Evolutionary conservation across 2,113 vertebrate species (phyloP).

Genomic region (Pedetes capensis): DNA sequence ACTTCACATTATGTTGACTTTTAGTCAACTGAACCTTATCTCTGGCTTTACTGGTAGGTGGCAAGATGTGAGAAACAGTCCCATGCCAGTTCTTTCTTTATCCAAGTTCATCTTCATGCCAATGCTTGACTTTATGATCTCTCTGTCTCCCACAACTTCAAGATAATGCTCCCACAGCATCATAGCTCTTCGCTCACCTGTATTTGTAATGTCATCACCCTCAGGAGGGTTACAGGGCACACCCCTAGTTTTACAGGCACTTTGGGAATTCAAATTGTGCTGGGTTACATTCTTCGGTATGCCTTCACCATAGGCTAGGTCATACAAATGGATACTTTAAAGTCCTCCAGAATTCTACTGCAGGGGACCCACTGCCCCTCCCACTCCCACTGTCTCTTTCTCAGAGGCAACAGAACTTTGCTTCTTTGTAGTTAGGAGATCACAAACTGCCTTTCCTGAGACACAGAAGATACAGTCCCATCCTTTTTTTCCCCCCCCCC

Average conservation of each 20-base stretch:
- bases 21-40: background rate
- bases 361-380: constrained; percentile 76
- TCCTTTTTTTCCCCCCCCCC: too few species aligned
- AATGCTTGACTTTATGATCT: background rate
- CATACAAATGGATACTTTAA: constrained; percentile 79
- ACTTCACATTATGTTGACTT: background rate
- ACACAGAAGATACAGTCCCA: constrained; percentile 53
- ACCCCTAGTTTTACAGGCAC: constrained; percentile 67
- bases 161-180: background rate
- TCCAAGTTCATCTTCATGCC: background rate
- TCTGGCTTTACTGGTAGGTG: background rate
- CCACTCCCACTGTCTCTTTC: constrained; percentile 80
- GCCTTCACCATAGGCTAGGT: constrained; percentile 73
- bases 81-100: background rate
- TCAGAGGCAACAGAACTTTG: constrained; percentile 76
- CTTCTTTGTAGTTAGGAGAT: constrained; percentile 69
- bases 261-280: constrained; percentile 69
- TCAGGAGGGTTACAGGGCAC: constrained; percentile 63
- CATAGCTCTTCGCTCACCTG: constrained; percentile 70
- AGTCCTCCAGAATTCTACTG: constrained; percentile 81
- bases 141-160: background rate
- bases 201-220: constrained; percentile 54
- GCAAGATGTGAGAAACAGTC: background rate
- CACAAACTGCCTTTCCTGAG: constrained; percentile 77
- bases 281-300: constrained; percentile 72